Evolutionary conservation across 2,113 vertebrate genomes (phyloP).

Genomic region (Leucoraja erinaceus): DNA sequence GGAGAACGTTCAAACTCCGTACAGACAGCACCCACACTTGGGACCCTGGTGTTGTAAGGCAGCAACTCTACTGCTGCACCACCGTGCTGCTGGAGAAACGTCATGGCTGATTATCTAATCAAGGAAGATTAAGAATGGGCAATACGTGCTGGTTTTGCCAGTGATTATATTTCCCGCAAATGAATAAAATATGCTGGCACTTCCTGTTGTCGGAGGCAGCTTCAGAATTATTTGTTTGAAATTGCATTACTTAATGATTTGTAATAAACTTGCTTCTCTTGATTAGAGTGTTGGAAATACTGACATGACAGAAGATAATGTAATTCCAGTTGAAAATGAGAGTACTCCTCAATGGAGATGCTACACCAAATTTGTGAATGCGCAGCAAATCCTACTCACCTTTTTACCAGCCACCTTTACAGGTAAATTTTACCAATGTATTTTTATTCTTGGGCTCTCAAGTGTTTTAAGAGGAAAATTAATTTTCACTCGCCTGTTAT

Average conservation of each 20-base stretch:
- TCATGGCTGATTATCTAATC: neutral
- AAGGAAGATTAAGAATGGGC: too few relatives aligned
- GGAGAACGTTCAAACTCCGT: too few relatives aligned
- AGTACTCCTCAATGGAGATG: conserved; percentile 76
- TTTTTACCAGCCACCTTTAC: conserved; percentile 81
- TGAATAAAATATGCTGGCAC: neutral
- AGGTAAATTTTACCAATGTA: conserved; percentile 55
- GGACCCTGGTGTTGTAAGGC: too few relatives aligned
- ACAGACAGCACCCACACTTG: too few relatives aligned
- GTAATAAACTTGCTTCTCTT: neutral
- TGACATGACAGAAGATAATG: conserved; percentile 66
- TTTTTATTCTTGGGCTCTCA: neutral
- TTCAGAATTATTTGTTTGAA: neutral
- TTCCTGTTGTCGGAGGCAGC: neutral
- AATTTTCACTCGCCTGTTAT: neutral
- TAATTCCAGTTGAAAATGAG: conserved; percentile 44
- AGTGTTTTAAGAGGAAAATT: neutral
- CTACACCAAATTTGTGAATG: conserved; percentile 75
- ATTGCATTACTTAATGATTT: neutral
- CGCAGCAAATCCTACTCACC: conserved; percentile 83
- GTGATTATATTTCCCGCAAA: too few relatives aligned
- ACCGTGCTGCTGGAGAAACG: neutral
- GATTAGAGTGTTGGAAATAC: conserved; percentile 67
- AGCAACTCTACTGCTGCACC: too few relatives aligned
- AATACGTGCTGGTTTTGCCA: too few relatives aligned